Base-by-base conservation (phyloP, 2,113 vertebrate species). In the Albula glossodonta region DNA sequence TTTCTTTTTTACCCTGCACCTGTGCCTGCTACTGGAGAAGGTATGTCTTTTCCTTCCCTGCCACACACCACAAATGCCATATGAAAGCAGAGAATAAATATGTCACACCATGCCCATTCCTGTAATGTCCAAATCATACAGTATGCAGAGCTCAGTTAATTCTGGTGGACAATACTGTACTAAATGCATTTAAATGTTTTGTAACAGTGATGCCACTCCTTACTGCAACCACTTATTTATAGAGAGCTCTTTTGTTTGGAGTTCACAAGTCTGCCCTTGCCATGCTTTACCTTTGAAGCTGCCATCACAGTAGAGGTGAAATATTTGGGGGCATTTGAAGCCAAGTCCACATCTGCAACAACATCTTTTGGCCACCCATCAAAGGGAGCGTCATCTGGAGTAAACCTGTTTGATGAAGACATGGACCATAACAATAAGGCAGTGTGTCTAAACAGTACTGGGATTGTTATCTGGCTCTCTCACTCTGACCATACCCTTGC, bases 301-400 rank as follows among this genome's bases (percentile, higher is more conserved):
- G 96, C 92, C 87, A 95, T 90, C 25, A 96, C 96, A 48, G 96
- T 92, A 52, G 97, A 97, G 90, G 96, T 97, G 93, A 99, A 99
- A 84, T 97, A 95, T 87, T 98, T 99, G 86, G 98, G 98, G 25
- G 96, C 95, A 95, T 98, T 99, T 19, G 90, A 91, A 88, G 94
- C 89, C 88, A 97, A 87, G 82, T 98, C 97, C 85, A 97, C 94
- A 90, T 99, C 97, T 0, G 91, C 90, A 7, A 94, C 95, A 12
- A 11, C 51, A 88, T 95, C 95, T 85, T 81, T 93, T 4, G 94
- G 92, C 86, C 93, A 89, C 0, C 95, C 94, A 0, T 92, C 91
- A 82, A 96, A 95, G 50, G 10, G 70, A 19, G 91, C 85, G 0
- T 89, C 89, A 0, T 95, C 93, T 0, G 95, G 95, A 88, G 96